Evolutionary conservation across 2,797 vertebrate genomes (phyloP).

Genomic region (Alectoris magna): DNA sequence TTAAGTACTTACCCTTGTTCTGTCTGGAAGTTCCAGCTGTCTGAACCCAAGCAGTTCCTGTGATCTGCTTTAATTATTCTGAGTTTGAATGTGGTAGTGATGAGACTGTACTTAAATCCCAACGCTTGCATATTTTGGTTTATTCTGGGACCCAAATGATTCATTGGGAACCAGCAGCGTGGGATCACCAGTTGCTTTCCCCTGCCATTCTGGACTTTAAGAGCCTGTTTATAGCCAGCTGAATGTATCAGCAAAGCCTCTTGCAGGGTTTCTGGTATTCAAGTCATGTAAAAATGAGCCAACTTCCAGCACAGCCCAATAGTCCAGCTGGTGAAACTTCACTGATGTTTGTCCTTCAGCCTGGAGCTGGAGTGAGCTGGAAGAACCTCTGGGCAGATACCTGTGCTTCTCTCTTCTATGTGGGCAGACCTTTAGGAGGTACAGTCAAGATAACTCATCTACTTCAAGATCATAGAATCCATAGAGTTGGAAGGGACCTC

Average conservation of each 20-base stretch:
- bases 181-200: background rate
- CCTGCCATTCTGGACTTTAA: background rate
- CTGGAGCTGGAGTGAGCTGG: background rate
- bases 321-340: background rate
- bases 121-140: background rate
- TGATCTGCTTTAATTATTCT: background rate
- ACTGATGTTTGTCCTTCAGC: too few species aligned
- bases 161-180: background rate
- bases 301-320: background rate
- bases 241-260: constrained; percentile 45
- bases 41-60: background rate
- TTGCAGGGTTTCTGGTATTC: constrained; percentile 13
- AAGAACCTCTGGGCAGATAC: background rate
- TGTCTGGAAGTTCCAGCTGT: background rate
- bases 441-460: background rate
- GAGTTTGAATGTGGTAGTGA: background rate
- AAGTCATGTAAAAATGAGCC: constrained; percentile 10
- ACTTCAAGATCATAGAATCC: too few species aligned
- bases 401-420: rapidly evolving
- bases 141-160: background rate
- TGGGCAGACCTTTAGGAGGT: background rate
- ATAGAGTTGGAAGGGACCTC: too few species aligned
- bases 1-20: background rate
- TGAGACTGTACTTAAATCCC: background rate
- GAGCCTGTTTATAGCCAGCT: constrained; percentile 45